Percentiles rank a stretch among this genome's conserved stretches.
These are phyloP conservation scores for Tyrannus savana DNA, from an alignment of 2,113 vertebrate species.

Conservation along the genomic window DNA sequence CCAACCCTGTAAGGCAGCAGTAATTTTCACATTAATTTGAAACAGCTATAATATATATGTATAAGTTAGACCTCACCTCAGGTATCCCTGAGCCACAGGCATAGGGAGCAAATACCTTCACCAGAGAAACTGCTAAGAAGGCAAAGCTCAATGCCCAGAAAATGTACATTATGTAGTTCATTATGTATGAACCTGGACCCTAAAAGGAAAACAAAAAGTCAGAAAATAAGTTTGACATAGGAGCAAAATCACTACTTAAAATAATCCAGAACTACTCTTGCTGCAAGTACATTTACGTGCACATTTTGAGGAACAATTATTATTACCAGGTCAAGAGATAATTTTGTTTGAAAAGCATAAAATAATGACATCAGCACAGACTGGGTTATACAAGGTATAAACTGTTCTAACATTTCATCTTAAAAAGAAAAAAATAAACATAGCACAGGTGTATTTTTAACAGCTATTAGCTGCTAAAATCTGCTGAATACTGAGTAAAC, in stretches of 20 bases:
- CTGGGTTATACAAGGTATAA: neutral
- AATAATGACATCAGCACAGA: neutral
- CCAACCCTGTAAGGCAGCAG: neutral
- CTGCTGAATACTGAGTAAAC: neutral
- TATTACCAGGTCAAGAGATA: neutral
- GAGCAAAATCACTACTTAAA: neutral
- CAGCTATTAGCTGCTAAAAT: neutral
- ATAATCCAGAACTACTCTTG: neutral
- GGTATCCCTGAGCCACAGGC: conserved; percentile 98
- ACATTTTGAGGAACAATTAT: neutral
- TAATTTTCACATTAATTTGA: neutral
- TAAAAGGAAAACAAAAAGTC: conserved; percentile 48
- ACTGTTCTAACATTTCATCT: neutral
- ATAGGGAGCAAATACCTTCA: conserved; percentile 96
- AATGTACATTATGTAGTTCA: conserved; percentile 99
- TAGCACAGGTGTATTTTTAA: neutral
- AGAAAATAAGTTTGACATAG: neutral
- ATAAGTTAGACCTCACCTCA: conserved; percentile 81
- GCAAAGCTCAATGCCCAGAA: conserved; percentile 97
- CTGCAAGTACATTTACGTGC: neutral
- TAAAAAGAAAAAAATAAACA: neutral
- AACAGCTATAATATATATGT: neutral
- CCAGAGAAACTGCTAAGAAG: conserved; percentile 94
- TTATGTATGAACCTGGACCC: conserved; percentile 98
- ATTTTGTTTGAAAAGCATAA: neutral